These are phyloP conservation scores for Gobionotothen gibberifrons DNA, from an alignment of 2,797 vertebrate genomes.

Conservation along the genomic window DNA sequence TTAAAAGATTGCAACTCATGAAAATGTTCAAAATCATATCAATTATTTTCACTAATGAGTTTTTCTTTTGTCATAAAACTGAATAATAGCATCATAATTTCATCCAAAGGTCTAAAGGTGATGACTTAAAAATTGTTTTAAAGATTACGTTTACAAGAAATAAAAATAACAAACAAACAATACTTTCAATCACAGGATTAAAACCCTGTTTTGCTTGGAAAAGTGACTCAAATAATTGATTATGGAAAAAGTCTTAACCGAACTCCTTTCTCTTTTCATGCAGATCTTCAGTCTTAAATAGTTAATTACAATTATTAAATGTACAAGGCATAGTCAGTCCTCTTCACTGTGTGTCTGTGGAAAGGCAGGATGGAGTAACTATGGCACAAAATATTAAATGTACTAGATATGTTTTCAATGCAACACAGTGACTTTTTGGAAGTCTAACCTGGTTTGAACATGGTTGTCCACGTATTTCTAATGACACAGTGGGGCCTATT, in stretches of 20 bases:
- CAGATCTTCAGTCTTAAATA: background rate
- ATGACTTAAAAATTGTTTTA: background rate
- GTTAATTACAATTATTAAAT: background rate
- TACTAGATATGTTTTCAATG: background rate
- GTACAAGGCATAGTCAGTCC: rapidly evolving
- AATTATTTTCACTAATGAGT: background rate
- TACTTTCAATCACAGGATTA: background rate
- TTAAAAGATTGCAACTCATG: no score
- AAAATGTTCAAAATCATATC: background rate
- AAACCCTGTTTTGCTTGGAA: background rate
- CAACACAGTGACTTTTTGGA: background rate
- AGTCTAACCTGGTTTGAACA: background rate
- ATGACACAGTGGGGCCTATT: background rate
- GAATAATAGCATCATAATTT: background rate
- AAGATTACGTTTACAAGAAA: conserved; percentile 2
- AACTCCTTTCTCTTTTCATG: background rate
- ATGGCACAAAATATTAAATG: background rate
- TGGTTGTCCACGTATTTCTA: no score
- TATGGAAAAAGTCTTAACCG: background rate
- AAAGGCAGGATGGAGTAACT: background rate
- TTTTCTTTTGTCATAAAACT: background rate
- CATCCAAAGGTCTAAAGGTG: no score
- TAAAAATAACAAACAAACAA: background rate
- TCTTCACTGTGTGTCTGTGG: background rate
- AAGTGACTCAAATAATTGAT: background rate